Evolutionary conservation across 2,797 vertebrate genomes (phyloP), one percentile per base, ranked within the genome.

Genomic region (Dermochelys coriacea): DNA sequence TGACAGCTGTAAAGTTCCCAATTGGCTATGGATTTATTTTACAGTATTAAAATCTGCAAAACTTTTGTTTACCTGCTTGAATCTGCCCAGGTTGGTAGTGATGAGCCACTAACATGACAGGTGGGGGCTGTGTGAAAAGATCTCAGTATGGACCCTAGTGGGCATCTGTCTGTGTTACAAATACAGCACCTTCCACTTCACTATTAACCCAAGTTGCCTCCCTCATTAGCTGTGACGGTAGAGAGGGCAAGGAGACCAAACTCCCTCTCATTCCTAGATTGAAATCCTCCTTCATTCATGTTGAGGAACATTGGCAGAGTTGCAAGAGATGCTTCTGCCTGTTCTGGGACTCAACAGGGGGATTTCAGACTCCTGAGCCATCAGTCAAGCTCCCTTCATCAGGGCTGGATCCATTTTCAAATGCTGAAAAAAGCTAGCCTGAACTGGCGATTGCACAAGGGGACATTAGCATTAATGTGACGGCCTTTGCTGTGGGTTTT

Each of bases 281-380:
- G 45, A 37, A 37, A 23, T 74, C 41, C 51, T 27, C 54, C n/a
- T 77, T 52, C 16, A 19, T 16, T 27, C 51, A 45, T 0, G 4
- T 15, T 77, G 45, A 18, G 8, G 45, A 45, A 47, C 12, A 4
- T 29, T 47, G 45, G 8, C 45, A 47, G 27, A 49, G 27, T 29
- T 29, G 14, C 8, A 41, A 19, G 11, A 19, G 51, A 54, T 54
- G 29, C 29, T 15, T 8, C 64, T 50, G 18, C 61, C 68, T 71
- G n/a, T 41, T 6, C 84, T 29, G 77, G 4, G 64, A 6, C 21
- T 85, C 47, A 31, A 10, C 34, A 29, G 61, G 95, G 59, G 54
- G 82, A 57, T 3, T 0, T 0, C 2, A 8, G 49, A 74, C 71
- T 87, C 64, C 29, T 21, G n/a, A 75, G 3, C 1, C 23, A 0